Conservation (phyloP, 2,113 vertebrate species). For the Excalfactoria chinensis region DNA sequence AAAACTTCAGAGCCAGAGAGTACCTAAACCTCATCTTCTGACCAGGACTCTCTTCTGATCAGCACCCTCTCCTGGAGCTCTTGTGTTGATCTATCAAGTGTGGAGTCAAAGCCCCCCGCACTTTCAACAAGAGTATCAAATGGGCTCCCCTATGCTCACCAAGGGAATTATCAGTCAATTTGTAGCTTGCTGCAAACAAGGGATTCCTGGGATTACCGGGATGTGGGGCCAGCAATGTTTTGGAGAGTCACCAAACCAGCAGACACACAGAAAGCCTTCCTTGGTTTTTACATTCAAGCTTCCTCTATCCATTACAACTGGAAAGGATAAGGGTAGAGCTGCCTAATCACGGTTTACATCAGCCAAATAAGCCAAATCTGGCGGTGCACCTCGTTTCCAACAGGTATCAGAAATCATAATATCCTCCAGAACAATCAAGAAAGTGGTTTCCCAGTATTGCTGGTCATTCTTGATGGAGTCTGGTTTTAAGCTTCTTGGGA, state of each 20-base stretch:
- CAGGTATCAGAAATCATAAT: neutral
- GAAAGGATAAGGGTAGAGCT: neutral
- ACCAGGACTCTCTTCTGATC: neutral
- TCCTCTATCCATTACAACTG: neutral
- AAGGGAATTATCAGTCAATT: neutral
- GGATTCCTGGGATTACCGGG: neutral
- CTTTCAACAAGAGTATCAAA: neutral
- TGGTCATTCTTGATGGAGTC: neutral
- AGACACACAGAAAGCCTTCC: neutral
- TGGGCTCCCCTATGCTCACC: neutral
- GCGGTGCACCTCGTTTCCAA: neutral
- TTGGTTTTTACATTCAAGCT: neutral
- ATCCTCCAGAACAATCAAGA: neutral
- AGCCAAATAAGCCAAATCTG: neutral
- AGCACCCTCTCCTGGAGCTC: neutral
- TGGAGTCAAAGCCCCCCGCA: neutral
- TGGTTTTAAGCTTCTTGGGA: neutral
- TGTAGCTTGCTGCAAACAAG: neutral
- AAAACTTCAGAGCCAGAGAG: neutral
- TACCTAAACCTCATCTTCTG: neutral
- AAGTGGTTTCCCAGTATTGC: neutral
- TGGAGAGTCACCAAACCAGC: neutral
- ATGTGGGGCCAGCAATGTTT: fast-evolving
- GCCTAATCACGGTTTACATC: neutral
- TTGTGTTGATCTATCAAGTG: neutral